These are phyloP conservation scores for Pelosia muscerda DNA, from an alignment of 2,888 invertebrate species.

Conservation along the genomic window DNA sequence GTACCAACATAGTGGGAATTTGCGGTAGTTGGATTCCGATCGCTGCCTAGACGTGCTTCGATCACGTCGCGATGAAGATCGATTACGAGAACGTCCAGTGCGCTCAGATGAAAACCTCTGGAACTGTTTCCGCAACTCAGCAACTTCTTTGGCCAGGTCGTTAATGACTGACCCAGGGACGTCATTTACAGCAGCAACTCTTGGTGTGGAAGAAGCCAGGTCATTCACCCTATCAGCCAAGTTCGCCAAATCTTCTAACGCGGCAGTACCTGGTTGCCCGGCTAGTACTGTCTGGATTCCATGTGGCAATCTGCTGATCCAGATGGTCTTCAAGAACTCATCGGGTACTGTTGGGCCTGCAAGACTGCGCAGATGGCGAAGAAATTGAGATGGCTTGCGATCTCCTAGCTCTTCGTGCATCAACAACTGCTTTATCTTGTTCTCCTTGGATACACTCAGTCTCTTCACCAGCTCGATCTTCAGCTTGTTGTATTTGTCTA, in stretches of 20 bases:
- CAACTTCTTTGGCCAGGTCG: not conserved
- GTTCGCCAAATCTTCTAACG: not conserved
- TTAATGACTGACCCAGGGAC: not conserved
- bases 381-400: slow-evolving; percentile 3
- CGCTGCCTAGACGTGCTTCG: slow-evolving; percentile 7
- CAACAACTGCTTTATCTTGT: not conserved
- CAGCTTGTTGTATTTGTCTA: not conserved
- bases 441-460: not conserved
- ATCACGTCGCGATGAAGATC: not conserved
- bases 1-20: slow-evolving; percentile 22
- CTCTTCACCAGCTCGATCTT: not conserved
- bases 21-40: slow-evolving; percentile 9
- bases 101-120: not conserved
- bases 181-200: slow-evolving; percentile 10
- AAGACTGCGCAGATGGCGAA: not conserved
- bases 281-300: no score
- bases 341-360: not conserved
- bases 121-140: slow-evolving; percentile 1
- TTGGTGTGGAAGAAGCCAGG: slow-evolving; percentile 1
- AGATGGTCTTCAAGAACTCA: not conserved
- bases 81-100: not conserved
- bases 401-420: slow-evolving; percentile 9
- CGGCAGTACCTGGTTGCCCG: no score
- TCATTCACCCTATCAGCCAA: slow-evolving; percentile 9
- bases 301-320: slow-evolving; percentile 5